Evolutionary conservation across 2,797 vertebrate genomes (phyloP).

Genomic region (Podargus strigoides): DNA sequence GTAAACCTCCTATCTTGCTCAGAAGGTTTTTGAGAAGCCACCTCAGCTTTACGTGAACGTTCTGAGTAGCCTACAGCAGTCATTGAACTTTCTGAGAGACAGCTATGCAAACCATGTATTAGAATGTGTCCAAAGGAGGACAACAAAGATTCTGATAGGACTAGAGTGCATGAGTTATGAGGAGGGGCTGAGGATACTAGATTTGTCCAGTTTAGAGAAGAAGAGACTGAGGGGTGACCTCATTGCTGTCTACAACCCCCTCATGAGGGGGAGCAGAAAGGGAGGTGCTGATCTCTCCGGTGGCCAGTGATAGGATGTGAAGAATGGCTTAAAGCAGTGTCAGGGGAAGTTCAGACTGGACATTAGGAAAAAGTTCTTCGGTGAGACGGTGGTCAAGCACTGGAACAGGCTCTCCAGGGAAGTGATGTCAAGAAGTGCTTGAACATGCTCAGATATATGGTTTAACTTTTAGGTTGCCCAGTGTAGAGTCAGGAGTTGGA

Average conservation of each 20-base stretch:
- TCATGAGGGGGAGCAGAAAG: neutral
- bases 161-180: neutral
- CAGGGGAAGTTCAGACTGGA: neutral
- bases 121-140: neutral
- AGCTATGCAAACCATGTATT: accelerated
- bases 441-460: neutral
- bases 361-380: neutral
- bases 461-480: neutral
- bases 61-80: neutral
- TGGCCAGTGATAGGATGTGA: neutral
- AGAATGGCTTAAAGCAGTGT: neutral
- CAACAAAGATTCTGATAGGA: neutral
- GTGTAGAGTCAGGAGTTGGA: neutral
- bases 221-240: neutral
- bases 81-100: neutral
- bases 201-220: neutral
- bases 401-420: neutral
- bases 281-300: neutral
- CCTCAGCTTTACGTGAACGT: neutral
- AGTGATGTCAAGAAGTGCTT: neutral
- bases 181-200: neutral
- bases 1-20: neutral
- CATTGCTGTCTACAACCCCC: neutral
- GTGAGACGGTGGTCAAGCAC: neutral
- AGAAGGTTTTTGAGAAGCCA: neutral